phyloP scores from a whole-genome alignment of 2,888 invertebrate species.

The Dynastes maya region DNA sequence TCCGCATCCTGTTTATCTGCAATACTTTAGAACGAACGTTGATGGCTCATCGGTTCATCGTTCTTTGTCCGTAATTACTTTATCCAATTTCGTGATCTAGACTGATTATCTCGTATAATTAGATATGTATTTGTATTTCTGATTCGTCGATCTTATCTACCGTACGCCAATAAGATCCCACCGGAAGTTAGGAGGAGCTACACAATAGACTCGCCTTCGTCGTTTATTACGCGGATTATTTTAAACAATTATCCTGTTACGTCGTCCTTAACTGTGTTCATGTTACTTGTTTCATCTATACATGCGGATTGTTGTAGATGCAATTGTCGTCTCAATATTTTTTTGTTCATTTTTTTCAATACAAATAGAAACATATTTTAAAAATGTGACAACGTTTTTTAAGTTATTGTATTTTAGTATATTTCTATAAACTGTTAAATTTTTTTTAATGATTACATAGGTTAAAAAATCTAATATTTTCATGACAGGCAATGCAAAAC shows the following conservation, averaged over 20 bases:
- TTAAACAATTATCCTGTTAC: constrained; percentile 43
- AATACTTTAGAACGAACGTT: constrained; percentile 14
- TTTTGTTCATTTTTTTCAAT: too few species aligned
- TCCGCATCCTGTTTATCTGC: constrained; percentile 31
- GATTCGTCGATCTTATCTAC: constrained; percentile 62
- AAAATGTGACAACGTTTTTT: too few species aligned
- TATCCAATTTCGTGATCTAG: constrained; percentile 45
- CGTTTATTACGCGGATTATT: constrained; percentile 39
- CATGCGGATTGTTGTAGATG: too few species aligned
- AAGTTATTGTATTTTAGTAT: too few species aligned
- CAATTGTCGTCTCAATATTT: too few species aligned
- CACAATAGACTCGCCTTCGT: constrained; percentile 55
- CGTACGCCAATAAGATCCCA: constrained; percentile 62
- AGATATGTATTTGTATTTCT: constrained; percentile 52
- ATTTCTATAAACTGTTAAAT: too few species aligned
- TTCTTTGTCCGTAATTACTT: constrained; percentile 23
- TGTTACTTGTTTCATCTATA: constrained; percentile 9
- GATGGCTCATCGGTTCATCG: constrained; percentile 16
- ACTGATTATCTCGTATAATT: constrained; percentile 45
- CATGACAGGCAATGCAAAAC: too few species aligned
- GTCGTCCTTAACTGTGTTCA: constrained; percentile 33
- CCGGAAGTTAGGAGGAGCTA: constrained; percentile 61
- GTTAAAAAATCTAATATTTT: too few species aligned
- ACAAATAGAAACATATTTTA: too few species aligned
- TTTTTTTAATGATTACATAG: too few species aligned